These are phyloP conservation scores for Anas flavirostris DNA, from an alignment of 2,797 vertebrate species.

Conservation along the genomic window DNA sequence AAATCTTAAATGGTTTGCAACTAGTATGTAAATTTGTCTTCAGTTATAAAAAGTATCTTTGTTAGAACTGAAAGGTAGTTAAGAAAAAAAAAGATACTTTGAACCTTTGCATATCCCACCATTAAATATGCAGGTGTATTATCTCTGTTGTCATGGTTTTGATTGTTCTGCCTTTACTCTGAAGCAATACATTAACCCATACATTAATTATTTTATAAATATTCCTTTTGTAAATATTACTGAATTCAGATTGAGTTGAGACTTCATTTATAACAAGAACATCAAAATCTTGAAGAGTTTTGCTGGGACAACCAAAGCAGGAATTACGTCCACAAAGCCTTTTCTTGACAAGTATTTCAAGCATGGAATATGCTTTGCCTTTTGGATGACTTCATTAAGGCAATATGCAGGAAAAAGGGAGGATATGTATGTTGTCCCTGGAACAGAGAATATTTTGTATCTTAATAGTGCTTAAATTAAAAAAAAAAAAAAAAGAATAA, in stretches of 20 bases:
- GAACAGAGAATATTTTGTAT: neutral
- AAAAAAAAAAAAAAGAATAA: neutral
- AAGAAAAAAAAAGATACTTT: neutral
- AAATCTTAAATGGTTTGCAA: neutral
- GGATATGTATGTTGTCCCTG: neutral
- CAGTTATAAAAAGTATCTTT: constrained; percentile 8
- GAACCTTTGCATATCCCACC: neutral
- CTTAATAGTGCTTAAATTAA: neutral
- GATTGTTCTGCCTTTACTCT: constrained; percentile 10
- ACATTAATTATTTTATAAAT: too few relatives aligned
- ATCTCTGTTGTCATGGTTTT: neutral
- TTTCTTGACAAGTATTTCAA: neutral
- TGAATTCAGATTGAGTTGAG: too few relatives aligned
- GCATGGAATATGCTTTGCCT: neutral
- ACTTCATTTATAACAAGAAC: neutral
- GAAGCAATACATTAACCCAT: neutral
- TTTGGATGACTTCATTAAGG: neutral
- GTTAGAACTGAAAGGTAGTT: neutral
- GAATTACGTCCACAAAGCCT: neutral
- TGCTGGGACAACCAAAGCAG: neutral
- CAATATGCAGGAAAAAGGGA: neutral
- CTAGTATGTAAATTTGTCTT: constrained; percentile 25
- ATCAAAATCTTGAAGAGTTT: neutral
- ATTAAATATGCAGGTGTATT: neutral
- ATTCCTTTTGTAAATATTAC: too few relatives aligned